Base-by-base conservation (phyloP, 2,888 invertebrate species). In the Synanthedon vespiformis region DNA sequence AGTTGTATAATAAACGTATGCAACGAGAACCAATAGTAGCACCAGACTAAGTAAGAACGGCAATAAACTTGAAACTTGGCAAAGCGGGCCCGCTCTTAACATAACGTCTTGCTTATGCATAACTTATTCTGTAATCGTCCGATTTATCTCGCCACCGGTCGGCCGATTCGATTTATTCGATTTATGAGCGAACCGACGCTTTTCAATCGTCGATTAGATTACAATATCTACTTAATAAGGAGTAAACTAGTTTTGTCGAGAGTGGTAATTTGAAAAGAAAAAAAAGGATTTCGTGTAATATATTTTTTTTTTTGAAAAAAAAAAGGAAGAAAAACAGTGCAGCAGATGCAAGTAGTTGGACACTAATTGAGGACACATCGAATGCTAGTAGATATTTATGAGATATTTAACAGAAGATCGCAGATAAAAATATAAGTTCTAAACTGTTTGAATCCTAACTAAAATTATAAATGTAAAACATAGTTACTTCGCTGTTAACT, bases 41-140 rank as follows among this genome's bases (percentile, higher is more conserved):
- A 44, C 44, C 44, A 44, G 44, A 44, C 44, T 34, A 34, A 34
- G 34, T 34, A 34, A 34, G 34, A 34, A 34, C 63, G 61, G 59
- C 58, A 40, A 60, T 64, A 70, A 67, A 64, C 60, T 62, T 62
- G 50, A 53, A 52, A 61, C 61, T 60, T 65, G 60, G 62, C 48
- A 48, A 22, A 48, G 48, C 13, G 34, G 44, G 14, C 44, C 48
- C 48, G 64, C 62, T 55, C 63, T 65, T 65, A 67, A 65, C 64
- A 61, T 64, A 58, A 60, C 59, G 66, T 54, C 61, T 58, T 58
- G 57, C 51, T 55, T 56, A 57, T 71, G 58, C 64, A 71, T 72
- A 65, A 68, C 70, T 72, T 64, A 72, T 63, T 51, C 50, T 16
- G 16, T 49, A 49, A 51, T 48, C 51, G 53, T 52, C 48, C 52